A percentile compares a stretch with the other conserved stretches of the same genome.
phyloP scores from a whole-genome alignment of 2,797 vertebrate species.

The Macroramphosus scolopax region DNA sequence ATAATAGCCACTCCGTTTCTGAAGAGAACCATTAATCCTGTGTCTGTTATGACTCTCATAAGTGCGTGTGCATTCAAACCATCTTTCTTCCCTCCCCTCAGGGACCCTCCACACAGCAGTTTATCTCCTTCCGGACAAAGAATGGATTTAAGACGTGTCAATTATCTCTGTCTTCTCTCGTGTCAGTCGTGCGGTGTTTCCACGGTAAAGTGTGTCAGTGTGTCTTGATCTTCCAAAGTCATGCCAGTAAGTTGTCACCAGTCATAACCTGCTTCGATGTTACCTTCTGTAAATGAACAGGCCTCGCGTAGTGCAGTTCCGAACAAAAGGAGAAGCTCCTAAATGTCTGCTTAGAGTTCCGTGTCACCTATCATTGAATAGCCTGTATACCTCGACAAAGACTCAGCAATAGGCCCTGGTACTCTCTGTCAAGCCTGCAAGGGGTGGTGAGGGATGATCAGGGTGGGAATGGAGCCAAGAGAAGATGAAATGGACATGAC shows the following conservation, averaged over 20 bases:
- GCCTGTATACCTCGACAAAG: slow-evolving; percentile 79
- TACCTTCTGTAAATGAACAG: slow-evolving; percentile 43
- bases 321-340: slow-evolving; percentile 59
- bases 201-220: slow-evolving; percentile 32
- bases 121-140: slow-evolving; percentile 45
- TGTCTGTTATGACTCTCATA: slow-evolving; percentile 45
- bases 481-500: slow-evolving; percentile 72
- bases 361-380: slow-evolving; percentile 68
- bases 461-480: slow-evolving; percentile 73
- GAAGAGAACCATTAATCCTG: slow-evolving; percentile 47
- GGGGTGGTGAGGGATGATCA: slow-evolving; percentile 37
- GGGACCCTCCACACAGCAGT: slow-evolving; percentile 64
- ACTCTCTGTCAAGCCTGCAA: slow-evolving; percentile 52
- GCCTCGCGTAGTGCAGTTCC: slow-evolving; percentile 51
- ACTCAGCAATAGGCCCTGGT: slow-evolving; percentile 76
- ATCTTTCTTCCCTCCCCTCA: slow-evolving; percentile 67
- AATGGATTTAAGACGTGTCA: slow-evolving; percentile 42
- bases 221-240: slow-evolving; percentile 49
- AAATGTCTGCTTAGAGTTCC: slow-evolving; percentile 42
- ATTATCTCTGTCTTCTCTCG: slow-evolving; percentile 30
- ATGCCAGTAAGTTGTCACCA: slow-evolving; percentile 47
- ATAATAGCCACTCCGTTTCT: slow-evolving; percentile 41
- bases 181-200: slow-evolving; percentile 43
- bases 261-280: slow-evolving; percentile 51
- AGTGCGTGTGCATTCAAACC: slow-evolving; percentile 47